Base-by-base conservation (phyloP, 2,797 vertebrate genomes). In the Sebastes baramenuke region DNA sequence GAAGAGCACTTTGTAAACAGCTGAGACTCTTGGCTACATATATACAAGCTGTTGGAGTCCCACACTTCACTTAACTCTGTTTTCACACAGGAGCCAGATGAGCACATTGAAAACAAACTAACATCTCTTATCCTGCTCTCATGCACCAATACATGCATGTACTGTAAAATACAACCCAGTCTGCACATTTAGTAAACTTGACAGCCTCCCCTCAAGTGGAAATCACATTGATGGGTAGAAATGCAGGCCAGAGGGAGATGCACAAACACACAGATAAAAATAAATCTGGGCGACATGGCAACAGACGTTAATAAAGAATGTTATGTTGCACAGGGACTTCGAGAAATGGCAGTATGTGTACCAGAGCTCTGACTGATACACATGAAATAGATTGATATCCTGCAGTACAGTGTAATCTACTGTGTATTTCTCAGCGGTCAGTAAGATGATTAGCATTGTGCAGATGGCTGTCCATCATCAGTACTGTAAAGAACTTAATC, bases 271-370 rank as follows among this genome's bases (percentile, higher is more conserved):
- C 12, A 72, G 77, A 87, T 82, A 67, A 64, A 85, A 88, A 89
- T 87, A 85, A 83, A 89, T 87, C 65, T 78, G 59, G 49, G 67
- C 4, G 46, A 81, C 82, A 77, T 86, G 81, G 79, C 62, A 80
- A 72, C 79, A 79, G 66, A 87, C 69, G 3, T 36, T 74, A 66
- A 87, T 85, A 87, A 82, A 83, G 11, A 36, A 12, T 36, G 72
- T 77, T 67, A 58, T 73, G 72, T 77, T 78, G 65, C 75, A 66
- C 22, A 13, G 74, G 20, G 88, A 75, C 72, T 56, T 49, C 25
- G 8, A 82, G 68, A 72, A 42, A 73, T 27, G 38, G 3, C 59
- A 13, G 36, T 49, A 58, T 81, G 68, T 81, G 36, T 65, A 29
- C 14, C 9, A 2, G 1, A 8, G 18, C 18, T 69, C 34, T 54